phyloP scores from a whole-genome alignment of 2,113 vertebrate species.

The Pimephales promelas region DNA sequence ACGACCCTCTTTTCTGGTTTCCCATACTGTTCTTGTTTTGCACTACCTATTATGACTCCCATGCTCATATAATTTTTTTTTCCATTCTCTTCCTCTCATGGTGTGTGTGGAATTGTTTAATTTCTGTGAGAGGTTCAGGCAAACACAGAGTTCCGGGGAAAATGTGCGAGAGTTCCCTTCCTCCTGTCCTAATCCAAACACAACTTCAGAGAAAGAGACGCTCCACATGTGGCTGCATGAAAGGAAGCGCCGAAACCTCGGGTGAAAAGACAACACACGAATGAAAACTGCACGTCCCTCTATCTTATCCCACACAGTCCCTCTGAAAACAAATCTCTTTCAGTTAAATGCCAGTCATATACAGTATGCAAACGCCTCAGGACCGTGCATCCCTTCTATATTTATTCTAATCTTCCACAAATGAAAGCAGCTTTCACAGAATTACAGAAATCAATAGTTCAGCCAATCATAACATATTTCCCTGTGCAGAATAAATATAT shows the following conservation, averaged over 20 bases:
- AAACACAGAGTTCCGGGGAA: slow-evolving; percentile 47
- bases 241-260: slow-evolving; percentile 61
- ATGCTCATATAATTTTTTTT: background rate
- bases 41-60: slow-evolving; percentile 33
- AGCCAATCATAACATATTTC: background rate
- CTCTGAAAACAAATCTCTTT: slow-evolving; percentile 42
- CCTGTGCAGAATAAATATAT: background rate
- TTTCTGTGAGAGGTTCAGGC: slow-evolving; percentile 44
- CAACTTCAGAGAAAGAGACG: slow-evolving; percentile 66
- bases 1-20: background rate
- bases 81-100: slow-evolving; percentile 3
- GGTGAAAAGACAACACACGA: slow-evolving; percentile 66
- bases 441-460: slow-evolving; percentile 30
- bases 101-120: slow-evolving; percentile 45
- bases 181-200: slow-evolving; percentile 69
- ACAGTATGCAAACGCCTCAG: slow-evolving; percentile 44
- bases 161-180: slow-evolving; percentile 22
- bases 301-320: slow-evolving; percentile 48
- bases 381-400: background rate
- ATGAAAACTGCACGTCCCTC: slow-evolving; percentile 60
- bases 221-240: slow-evolving; percentile 68
- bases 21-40: background rate
- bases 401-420: slow-evolving; percentile 32
- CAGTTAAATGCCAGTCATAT: slow-evolving; percentile 48
- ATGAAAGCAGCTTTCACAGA: slow-evolving; percentile 42